Evolutionary conservation across 2,113 vertebrate genomes (phyloP).

Genomic region (Hypomesus transpacificus): DNA sequence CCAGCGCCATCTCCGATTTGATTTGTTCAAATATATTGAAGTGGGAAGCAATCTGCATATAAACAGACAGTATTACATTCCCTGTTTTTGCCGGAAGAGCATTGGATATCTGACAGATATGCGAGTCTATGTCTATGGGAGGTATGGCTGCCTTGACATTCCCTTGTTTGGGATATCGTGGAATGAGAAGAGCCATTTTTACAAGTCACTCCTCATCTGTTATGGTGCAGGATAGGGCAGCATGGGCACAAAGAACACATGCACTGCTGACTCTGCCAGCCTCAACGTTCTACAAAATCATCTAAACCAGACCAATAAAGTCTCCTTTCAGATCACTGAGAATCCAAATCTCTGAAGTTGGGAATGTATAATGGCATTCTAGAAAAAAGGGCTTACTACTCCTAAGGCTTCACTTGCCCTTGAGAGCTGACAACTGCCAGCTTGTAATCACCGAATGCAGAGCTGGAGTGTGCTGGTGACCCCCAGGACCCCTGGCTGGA

Average conservation of each 20-base stretch:
- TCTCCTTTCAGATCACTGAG: too few relatives aligned
- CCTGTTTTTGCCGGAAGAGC: conserved; percentile 27
- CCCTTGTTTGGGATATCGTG: too few relatives aligned
- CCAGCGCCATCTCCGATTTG: conserved; percentile 36
- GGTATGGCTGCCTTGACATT: too few relatives aligned
- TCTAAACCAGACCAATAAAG: too few relatives aligned
- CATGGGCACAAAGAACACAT: too few relatives aligned
- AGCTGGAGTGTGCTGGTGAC: background rate
- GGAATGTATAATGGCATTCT: background rate
- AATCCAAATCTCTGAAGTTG: too few relatives aligned
- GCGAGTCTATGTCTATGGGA: too few relatives aligned
- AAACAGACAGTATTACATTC: conserved; percentile 27
- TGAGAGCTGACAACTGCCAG: conserved; percentile 3
- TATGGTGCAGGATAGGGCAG: too few relatives aligned
- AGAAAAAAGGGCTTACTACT: background rate
- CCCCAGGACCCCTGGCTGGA: background rate
- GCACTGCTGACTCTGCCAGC: too few relatives aligned
- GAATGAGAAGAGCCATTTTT: too few relatives aligned
- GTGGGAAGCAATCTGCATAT: conserved; percentile 49
- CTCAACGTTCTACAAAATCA: too few relatives aligned
- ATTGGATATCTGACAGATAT: conserved; percentile 24
- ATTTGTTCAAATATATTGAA: conserved; percentile 36
- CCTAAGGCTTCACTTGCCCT: conserved; percentile 3
- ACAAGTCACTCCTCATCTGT: too few relatives aligned
- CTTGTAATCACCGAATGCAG: conserved; percentile 7